Evolutionary conservation across 2,888 invertebrate species (phyloP).

Genomic region (Spodoptera exigua): DNA sequence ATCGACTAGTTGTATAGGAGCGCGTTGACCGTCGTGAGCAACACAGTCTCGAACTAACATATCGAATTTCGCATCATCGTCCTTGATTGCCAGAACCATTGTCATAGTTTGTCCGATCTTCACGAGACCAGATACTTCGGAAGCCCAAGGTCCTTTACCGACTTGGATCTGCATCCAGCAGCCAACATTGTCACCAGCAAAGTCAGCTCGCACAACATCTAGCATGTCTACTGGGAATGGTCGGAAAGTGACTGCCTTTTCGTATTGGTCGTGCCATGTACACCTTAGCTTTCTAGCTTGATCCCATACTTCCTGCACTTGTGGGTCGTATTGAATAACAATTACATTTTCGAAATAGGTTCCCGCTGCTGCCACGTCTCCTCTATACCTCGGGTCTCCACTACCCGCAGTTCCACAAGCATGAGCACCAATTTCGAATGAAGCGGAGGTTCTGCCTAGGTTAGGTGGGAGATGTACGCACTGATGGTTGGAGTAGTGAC

Average conservation of each 20-base stretch:
- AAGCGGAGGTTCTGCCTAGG: constrained; percentile 94
- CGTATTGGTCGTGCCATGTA: constrained; percentile 98
- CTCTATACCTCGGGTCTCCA: constrained; percentile 97
- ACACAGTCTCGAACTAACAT: constrained; percentile 98
- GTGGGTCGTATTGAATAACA: constrained; percentile 97
- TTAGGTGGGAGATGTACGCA: constrained; percentile 97
- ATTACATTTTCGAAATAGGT: constrained; percentile 98
- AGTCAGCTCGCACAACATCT: constrained; percentile 97
- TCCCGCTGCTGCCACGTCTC: constrained; percentile 96
- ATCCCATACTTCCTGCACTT: constrained; percentile 98
- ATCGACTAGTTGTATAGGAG: constrained; percentile 97
- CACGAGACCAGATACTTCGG: constrained; percentile 97
- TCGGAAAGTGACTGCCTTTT: constrained; percentile 97
- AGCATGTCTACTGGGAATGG: constrained; percentile 98
- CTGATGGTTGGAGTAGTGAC: constrained; percentile 97
- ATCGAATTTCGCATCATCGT: constrained; percentile 98
- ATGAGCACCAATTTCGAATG: constrained; percentile 97
- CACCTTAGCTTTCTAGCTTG: constrained; percentile 97
- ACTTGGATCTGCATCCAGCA: constrained; percentile 99
- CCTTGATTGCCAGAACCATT: constrained; percentile 98
- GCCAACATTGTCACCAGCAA: constrained; percentile 98
- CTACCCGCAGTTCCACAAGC: constrained; percentile 97
- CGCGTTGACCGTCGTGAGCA: constrained; percentile 97
- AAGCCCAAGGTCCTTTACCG: constrained; percentile 98
- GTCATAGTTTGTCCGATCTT: constrained; percentile 99